phyloP scores from a whole-genome alignment of 2,888 invertebrate genomes.

The Podabrus alpinus region DNA sequence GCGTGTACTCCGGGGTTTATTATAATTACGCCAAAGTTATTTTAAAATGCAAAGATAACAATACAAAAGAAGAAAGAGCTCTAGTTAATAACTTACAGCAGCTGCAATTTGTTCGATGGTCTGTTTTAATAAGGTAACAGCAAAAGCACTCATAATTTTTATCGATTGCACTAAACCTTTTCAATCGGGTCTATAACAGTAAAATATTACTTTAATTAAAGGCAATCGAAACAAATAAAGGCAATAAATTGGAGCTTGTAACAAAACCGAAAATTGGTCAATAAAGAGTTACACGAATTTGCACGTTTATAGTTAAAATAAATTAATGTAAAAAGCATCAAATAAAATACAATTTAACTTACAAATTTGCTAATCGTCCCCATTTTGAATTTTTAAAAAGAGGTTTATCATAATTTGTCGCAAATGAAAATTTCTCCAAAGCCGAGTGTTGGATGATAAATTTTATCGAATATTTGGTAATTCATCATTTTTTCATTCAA shows the following conservation, averaged over 20 bases:
- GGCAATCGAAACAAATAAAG: slow-evolving; percentile 26
- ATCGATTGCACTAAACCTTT: slow-evolving; percentile 31
- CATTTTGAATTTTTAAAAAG: background rate
- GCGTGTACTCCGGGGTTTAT: no score
- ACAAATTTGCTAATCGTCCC: background rate
- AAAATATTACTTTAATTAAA: slow-evolving; percentile 39
- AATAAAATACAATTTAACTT: slow-evolving; percentile 14
- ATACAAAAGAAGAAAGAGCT: background rate
- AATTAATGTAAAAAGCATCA: slow-evolving; percentile 19
- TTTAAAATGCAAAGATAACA: background rate
- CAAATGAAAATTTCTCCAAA: background rate
- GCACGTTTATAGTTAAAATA: slow-evolving; percentile 21
- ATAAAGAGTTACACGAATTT: slow-evolving; percentile 28
- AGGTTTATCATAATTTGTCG: background rate
- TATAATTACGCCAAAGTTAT: no score
- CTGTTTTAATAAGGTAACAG: slow-evolving; percentile 1
- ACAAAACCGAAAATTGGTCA: slow-evolving; percentile 23
- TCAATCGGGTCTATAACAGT: slow-evolving; percentile 34
- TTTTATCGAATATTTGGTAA: background rate
- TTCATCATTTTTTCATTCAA: background rate
- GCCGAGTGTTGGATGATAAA: background rate
- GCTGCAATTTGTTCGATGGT: background rate
- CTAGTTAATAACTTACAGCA: background rate
- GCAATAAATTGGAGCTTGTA: slow-evolving; percentile 24
- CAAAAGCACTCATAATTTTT: slow-evolving; percentile 20